These are phyloP conservation scores for Ochlodes sylvanus DNA, from an alignment of 2,888 invertebrate species.

Conservation along the genomic window DNA sequence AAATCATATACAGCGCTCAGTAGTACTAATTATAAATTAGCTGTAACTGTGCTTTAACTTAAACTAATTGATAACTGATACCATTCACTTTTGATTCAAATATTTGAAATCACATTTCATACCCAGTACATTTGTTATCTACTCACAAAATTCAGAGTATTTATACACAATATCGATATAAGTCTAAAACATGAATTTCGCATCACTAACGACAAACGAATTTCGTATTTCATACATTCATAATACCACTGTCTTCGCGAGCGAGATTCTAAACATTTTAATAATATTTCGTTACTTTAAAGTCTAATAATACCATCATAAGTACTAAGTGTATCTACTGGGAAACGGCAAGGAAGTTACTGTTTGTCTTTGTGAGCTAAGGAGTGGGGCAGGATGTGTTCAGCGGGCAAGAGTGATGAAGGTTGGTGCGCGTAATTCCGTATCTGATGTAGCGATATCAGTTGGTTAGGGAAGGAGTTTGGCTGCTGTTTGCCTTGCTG, in stretches of 20 bases:
- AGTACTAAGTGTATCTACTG: conserved; percentile 74
- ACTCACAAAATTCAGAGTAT: conserved; percentile 77
- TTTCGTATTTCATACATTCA: conserved; percentile 70
- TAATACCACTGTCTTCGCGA: conserved; percentile 80
- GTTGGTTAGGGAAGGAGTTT: conserved; percentile 94
- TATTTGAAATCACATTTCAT: conserved; percentile 68
- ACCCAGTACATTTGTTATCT: conserved; percentile 72
- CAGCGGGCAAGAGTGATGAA: conserved; percentile 89
- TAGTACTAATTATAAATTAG: conserved; percentile 32
- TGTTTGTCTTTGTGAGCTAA: conserved; percentile 83
- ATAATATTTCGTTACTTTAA: conserved; percentile 74
- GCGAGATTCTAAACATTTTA: conserved; percentile 81
- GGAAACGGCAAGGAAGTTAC: conserved; percentile 66
- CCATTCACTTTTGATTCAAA: conserved; percentile 48
- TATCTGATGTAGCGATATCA: conserved; percentile 98
- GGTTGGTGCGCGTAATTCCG: conserved; percentile 98
- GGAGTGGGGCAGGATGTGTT: conserved; percentile 86
- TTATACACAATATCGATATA: conserved; percentile 73
- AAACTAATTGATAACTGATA: conserved; percentile 56
- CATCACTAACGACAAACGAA: conserved; percentile 71
- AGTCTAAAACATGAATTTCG: conserved; percentile 77
- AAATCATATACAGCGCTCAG: conserved; percentile 6
- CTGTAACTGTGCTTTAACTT: conserved; percentile 48
- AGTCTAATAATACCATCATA: conserved; percentile 83
- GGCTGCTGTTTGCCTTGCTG: conserved; percentile 88